Base-by-base conservation (phyloP, 2,797 vertebrate genomes). In the Pipistrellus pipistrellus region DNA sequence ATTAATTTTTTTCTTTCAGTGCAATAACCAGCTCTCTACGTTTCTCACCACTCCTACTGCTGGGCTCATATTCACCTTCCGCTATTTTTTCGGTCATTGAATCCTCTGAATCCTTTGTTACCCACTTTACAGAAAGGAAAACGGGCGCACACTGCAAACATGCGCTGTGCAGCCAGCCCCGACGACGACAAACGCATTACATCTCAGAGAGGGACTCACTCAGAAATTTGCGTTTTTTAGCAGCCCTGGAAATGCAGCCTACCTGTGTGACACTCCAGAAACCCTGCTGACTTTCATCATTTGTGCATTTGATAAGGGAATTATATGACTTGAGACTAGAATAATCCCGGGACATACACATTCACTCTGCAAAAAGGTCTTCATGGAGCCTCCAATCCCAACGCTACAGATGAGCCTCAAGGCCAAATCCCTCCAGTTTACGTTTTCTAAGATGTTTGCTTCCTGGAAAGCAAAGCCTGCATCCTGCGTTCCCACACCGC, bases 211-310 rank as follows among this genome's bases (percentile, higher is more conserved):
- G 51, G 38, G 17, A 44, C 13, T 75, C 51, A 35, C 69, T 80
- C 10, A 41, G 23, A 87, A 57, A 85, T 30, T 32, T 51, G 20
- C 30, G 11, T 53, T 59, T 82, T 66, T 48, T 59, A 75, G 38
- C 21, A 71, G 46, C 83, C 76, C 88, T 87, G 35, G 66, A 86
- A 84, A 84, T 84, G 64, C 17, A 69, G 25, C 62, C 32, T 71
- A 17, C 13, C 44, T 18, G 51, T 21, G 66, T 1, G 15, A 85
- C 59, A 90, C 69, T 51, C 57, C 44, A 93, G 66, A 78, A 84
- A 84, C 14, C 27, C 32, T 66, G 55, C 0, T 66, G 35, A n/a
- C 51, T 48, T 84, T n/a, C 17, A 55, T 75, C 44, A 57, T 48
- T 55, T 57, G 55, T 87, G 82, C 46, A 89, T 57, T 32, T 72